phyloP scores from a whole-genome alignment of 2,113 vertebrate species.

The Micronycteris hirsuta region DNA sequence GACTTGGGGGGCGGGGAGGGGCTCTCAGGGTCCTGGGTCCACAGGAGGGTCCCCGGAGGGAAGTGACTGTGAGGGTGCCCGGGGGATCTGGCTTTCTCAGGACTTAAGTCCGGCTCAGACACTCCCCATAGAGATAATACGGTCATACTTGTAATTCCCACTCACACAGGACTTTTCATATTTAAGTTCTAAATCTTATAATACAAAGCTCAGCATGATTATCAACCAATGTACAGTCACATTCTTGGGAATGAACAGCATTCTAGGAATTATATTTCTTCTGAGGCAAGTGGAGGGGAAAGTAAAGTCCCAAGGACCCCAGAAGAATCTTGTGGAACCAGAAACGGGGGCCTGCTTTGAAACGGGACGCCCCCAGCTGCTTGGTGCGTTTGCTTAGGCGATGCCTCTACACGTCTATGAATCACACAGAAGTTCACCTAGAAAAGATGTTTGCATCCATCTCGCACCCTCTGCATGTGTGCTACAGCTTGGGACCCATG shows the following conservation, averaged over 20 bases:
- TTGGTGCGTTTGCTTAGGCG: background rate
- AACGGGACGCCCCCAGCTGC: background rate
- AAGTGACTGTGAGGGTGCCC: too few relatives aligned
- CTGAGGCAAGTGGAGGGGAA: background rate
- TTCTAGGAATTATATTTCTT: background rate
- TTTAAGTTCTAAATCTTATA: slow-evolving; percentile 5
- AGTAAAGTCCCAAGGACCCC: background rate
- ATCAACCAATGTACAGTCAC: background rate
- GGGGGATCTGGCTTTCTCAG: too few relatives aligned
- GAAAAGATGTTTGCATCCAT: too few relatives aligned
- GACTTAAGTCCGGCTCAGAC: background rate
- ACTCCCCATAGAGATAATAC: background rate
- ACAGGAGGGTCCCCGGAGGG: too few relatives aligned
- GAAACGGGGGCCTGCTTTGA: too few relatives aligned
- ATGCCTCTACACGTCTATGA: background rate
- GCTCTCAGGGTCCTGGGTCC: too few relatives aligned
- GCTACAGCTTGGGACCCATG: too few relatives aligned
- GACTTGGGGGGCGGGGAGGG: too few relatives aligned
- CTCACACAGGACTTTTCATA: background rate
- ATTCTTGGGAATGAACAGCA: background rate
- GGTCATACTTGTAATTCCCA: background rate
- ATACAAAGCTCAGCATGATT: background rate
- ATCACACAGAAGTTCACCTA: too few relatives aligned
- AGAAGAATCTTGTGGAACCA: background rate
- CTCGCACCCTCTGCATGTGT: background rate